Evolutionary conservation across 2,113 vertebrate genomes (phyloP).

Genomic region (Colossoma macropomum): DNA sequence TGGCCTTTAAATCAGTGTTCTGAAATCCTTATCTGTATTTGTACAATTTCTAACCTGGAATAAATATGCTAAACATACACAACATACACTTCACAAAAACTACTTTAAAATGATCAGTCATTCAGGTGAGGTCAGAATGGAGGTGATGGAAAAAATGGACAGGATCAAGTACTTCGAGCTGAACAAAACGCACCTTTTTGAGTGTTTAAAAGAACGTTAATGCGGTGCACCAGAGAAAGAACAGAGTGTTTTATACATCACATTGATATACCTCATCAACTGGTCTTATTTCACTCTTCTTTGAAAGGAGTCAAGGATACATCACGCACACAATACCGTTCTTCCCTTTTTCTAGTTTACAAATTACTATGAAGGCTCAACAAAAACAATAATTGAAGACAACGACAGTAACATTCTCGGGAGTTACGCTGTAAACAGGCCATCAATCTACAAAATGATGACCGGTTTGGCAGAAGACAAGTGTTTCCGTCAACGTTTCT

Average conservation of each 20-base stretch:
- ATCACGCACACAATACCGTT: slow-evolving; percentile 11
- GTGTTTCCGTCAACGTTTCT: slow-evolving; percentile 82
- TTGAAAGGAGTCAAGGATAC: slow-evolving; percentile 44
- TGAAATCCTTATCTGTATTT: not conserved
- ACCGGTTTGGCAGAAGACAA: slow-evolving; percentile 95
- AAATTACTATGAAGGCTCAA: slow-evolving; percentile 28
- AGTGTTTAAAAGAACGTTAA: slow-evolving; percentile 32
- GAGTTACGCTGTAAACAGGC: slow-evolving; percentile 92
- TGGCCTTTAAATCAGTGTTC: slow-evolving; percentile 33
- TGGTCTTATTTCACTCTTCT: slow-evolving; percentile 42
- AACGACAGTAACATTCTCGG: slow-evolving; percentile 82
- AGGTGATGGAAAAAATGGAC: slow-evolving; percentile 12
- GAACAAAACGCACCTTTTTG: slow-evolving; percentile 33
- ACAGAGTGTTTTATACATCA: slow-evolving; percentile 41
- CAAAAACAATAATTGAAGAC: slow-evolving; percentile 46
- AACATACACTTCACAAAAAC: slow-evolving; percentile 37
- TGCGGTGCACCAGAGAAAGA: slow-evolving; percentile 20
- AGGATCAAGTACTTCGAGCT: slow-evolving; percentile 32
- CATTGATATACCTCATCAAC: slow-evolving; percentile 52
- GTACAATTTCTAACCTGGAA: slow-evolving; percentile 25
- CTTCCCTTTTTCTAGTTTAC: slow-evolving; percentile 44
- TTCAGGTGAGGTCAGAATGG: slow-evolving; percentile 6
- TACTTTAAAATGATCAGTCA: slow-evolving; percentile 21
- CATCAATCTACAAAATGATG: slow-evolving; percentile 84
- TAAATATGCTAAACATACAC: slow-evolving; percentile 43